Conservation (phyloP, 2,797 vertebrate genomes). For the Meda fulgida region DNA sequence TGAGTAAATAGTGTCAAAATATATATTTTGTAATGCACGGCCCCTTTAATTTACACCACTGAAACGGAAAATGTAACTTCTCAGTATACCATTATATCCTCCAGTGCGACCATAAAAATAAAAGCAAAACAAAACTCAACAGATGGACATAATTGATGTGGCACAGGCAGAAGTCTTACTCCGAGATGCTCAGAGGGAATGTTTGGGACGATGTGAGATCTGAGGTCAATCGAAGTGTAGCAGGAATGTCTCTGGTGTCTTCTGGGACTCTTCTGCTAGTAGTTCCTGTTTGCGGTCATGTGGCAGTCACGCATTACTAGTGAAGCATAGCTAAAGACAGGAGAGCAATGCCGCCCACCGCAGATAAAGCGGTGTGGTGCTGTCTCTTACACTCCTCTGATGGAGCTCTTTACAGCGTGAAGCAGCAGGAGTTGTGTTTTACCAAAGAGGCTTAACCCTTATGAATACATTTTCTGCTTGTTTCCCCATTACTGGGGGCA, state of each 20-base stretch:
- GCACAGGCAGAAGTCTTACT: conserved; percentile 30
- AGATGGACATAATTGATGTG: conserved; percentile 40
- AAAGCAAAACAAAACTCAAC: conserved; percentile 12
- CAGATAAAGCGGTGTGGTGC: conserved; percentile 6
- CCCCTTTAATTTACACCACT: not conserved
- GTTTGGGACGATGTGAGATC: conserved; percentile 27
- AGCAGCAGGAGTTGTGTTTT: conserved; percentile 23
- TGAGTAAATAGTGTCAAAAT: not conserved
- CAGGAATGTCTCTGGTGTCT: conserved; percentile 45
- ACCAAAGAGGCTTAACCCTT: conserved; percentile 47
- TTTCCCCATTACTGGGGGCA: conserved; percentile 46
- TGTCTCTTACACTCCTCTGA: not conserved
- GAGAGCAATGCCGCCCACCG: conserved; percentile 1
- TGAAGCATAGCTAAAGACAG: conserved; percentile 39
- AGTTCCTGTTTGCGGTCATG: conserved; percentile 38
- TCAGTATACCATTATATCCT: not conserved
- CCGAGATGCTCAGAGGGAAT: conserved; percentile 31
- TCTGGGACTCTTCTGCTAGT: conserved; percentile 26
- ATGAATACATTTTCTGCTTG: conserved; percentile 52
- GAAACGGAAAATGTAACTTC: not conserved
- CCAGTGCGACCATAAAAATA: not conserved
- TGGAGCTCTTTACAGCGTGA: conserved; percentile 35
- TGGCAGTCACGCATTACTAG: conserved; percentile 48
- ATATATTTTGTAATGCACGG: not conserved
- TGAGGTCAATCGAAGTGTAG: conserved; percentile 55